Evolutionary conservation across 2,888 invertebrate genomes (phyloP).

Genomic region (Corbicula japonica): DNA sequence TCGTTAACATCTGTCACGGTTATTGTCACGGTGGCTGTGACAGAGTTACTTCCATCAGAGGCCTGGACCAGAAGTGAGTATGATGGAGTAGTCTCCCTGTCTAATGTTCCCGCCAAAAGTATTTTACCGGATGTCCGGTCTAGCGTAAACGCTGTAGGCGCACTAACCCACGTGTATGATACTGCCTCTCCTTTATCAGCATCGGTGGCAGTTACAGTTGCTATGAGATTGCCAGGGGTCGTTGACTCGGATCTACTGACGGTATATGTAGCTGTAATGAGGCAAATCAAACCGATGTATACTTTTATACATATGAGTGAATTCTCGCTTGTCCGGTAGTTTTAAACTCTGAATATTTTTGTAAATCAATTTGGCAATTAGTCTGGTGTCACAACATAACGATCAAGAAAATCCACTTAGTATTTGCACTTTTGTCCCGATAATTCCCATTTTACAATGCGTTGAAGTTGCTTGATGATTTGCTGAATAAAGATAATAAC

Average conservation of each 20-base stretch:
- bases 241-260: conserved; percentile 59
- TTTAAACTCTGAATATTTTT: background rate
- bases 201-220: conserved; percentile 71
- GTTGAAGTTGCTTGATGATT: no score
- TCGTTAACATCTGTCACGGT: conserved; percentile 82
- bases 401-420: no score
- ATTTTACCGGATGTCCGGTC: conserved; percentile 71
- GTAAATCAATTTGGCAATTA: background rate
- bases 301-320: background rate
- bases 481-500: no score
- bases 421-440: no score
- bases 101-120: conserved; percentile 60
- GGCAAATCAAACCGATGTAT: background rate
- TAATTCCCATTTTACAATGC: no score
- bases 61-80: conserved; percentile 71
- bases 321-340: background rate
- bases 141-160: conserved; percentile 69
- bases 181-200: conserved; percentile 69
- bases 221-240: conserved; percentile 54
- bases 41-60: conserved; percentile 67
- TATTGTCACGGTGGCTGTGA: conserved; percentile 73
- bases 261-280: conserved; percentile 51
- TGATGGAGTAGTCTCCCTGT: conserved; percentile 65
- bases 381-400: no score
- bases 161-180: conserved; percentile 65